Evolutionary conservation across 1,140 invertebrate species (phyloP).

Genomic region (Calliopsis andreniformis): DNA sequence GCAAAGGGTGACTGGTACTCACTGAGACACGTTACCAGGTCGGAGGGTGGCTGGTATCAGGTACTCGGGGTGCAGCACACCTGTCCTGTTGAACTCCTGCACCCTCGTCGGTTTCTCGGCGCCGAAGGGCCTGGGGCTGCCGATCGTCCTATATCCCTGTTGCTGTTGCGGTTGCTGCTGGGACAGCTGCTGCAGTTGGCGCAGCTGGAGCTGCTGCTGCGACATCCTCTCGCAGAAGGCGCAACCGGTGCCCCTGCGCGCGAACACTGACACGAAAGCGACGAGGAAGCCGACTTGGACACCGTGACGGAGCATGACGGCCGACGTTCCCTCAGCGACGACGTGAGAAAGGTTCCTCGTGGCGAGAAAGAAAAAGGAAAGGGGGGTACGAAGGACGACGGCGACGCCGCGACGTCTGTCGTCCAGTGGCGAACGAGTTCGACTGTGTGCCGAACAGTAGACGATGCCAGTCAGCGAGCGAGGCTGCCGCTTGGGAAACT

Average conservation of each 20-base stretch:
- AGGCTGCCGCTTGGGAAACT: conserved; percentile 60
- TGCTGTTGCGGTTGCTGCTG: conserved; percentile 44
- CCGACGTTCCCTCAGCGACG: conserved; percentile 22
- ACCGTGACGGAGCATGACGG: conserved; percentile 23
- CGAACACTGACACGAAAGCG: conserved; percentile 49
- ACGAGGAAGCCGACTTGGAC: conserved; percentile 36
- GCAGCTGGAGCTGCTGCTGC: conserved; percentile 50
- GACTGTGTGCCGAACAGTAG: conserved; percentile 72
- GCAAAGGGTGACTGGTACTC: conserved; percentile 59
- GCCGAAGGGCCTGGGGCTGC: conserved; percentile 72
- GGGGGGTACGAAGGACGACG: conserved; percentile 13
- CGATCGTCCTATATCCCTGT: conserved; percentile 54
- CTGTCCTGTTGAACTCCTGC: conserved; percentile 77
- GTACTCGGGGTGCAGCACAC: conserved; percentile 78
- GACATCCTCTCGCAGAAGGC: conserved; percentile 52
- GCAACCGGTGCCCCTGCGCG: conserved; percentile 52
- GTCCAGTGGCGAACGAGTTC: conserved; percentile 72
- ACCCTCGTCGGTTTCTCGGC: conserved; percentile 71
- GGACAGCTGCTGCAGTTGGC: conserved; percentile 49
- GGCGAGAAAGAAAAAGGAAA: no score
- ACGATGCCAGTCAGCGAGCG: conserved; percentile 49
- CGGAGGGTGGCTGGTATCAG: conserved; percentile 76
- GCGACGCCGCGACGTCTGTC: conserved; percentile 66
- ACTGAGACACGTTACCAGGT: conserved; percentile 78
- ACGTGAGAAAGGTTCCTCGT: no score